A percentile compares a stretch with the other conserved stretches of the same genome.
phyloP scores from a whole-genome alignment of 2,888 invertebrate genomes.

The Platycheirus albimanus region DNA sequence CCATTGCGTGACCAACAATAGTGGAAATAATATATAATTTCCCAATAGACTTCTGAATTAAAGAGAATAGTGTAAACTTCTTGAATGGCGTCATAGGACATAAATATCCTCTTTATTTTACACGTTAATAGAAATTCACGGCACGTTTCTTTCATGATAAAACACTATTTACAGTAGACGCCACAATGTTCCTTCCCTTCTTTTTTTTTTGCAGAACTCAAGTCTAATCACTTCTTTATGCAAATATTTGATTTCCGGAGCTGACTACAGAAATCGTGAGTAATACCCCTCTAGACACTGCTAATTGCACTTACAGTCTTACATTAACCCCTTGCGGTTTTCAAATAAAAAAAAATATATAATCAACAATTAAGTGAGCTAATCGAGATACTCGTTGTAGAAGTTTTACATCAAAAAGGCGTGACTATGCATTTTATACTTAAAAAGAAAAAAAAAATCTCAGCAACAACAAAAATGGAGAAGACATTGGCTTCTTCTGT shows the following conservation, averaged over 20 bases:
- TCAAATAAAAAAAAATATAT: background rate
- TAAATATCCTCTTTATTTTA: constrained; percentile 38
- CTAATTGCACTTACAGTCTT: constrained; percentile 16
- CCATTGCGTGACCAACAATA: constrained; percentile 19
- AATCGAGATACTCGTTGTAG: background rate
- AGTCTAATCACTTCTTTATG: constrained; percentile 64
- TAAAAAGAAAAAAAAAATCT: background rate
- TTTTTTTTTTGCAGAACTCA: background rate
- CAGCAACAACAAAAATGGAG: background rate
- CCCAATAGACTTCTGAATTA: background rate
- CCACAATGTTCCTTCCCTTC: constrained; percentile 30
- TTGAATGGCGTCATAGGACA: constrained; percentile 43
- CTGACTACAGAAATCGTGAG: constrained; percentile 41
- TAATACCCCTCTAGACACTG: constrained; percentile 19
- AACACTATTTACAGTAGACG: constrained; percentile 50
- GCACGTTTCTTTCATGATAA: constrained; percentile 39
- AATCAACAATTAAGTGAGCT: constrained; percentile 9
- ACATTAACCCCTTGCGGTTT: constrained; percentile 26
- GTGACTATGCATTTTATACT: background rate
- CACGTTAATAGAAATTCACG: constrained; percentile 13
- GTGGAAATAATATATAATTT: background rate
- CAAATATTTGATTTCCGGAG: constrained; percentile 62
- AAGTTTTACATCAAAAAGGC: background rate
- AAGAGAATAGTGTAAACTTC: background rate
- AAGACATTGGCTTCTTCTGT: background rate